A percentile compares a stretch with the other conserved stretches of the same genome.
These are phyloP conservation scores for Heliocidaris tuberculata DNA, from an alignment of 35 echinoderm and acorn worm species.

Conservation along the genomic window DNA sequence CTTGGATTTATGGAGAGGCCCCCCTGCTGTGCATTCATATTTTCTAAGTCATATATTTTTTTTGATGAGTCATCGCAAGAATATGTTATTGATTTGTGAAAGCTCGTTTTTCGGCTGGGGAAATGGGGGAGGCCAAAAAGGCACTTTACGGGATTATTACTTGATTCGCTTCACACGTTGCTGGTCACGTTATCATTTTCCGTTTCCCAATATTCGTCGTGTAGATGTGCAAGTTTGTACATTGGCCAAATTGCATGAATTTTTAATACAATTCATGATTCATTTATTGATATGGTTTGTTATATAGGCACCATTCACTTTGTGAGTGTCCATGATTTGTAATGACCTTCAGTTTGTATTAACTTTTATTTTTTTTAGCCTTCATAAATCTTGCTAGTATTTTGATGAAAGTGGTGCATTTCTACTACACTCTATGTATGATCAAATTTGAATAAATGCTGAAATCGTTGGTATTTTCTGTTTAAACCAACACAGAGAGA, in stretches of 20 bases:
- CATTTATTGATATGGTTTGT: too few relatives aligned
- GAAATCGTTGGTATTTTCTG: not conserved
- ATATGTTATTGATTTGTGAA: not conserved
- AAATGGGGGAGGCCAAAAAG: not conserved
- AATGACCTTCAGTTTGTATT: too few relatives aligned
- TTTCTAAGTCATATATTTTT: not conserved
- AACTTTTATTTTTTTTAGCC: too few relatives aligned
- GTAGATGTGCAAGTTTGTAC: not conserved
- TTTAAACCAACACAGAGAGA: too few relatives aligned
- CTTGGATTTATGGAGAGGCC: not conserved
- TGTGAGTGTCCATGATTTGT: too few relatives aligned
- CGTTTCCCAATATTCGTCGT: not conserved
- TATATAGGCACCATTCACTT: too few relatives aligned
- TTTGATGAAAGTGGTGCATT: not conserved
- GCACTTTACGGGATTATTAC: not conserved
- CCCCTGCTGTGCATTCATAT: not conserved
- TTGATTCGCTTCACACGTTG: not conserved
- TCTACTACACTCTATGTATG: not conserved
- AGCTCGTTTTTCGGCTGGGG: not conserved
- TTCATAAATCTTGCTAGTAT: too few relatives aligned
- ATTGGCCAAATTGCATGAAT: not conserved
- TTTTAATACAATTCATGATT: not conserved
- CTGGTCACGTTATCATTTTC: not conserved
- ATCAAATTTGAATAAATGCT: not conserved
- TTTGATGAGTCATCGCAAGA: slow-evolving; percentile 10